Evolutionary conservation across 1,140 invertebrate species (phyloP).

Genomic region (Microplitis mediator): DNA sequence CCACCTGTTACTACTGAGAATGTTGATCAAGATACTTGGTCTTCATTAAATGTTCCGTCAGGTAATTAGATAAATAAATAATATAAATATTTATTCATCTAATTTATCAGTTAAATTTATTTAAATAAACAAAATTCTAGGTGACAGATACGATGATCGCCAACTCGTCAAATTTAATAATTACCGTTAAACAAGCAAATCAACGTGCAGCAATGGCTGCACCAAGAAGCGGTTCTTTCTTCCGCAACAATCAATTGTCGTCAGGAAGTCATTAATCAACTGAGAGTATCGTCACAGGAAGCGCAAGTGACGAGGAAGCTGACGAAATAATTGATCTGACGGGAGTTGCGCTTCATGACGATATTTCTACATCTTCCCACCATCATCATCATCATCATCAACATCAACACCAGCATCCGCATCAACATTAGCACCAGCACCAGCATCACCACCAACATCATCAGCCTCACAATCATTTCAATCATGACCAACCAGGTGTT

Average conservation of each 20-base stretch:
- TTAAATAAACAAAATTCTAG: slow-evolving; percentile 58
- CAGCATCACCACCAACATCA: slow-evolving; percentile 45
- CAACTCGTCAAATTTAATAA: slow-evolving; percentile 98
- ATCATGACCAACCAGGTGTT: slow-evolving; percentile 59
- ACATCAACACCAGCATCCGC: no score
- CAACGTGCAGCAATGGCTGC: slow-evolving; percentile 75
- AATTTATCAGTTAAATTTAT: slow-evolving; percentile 15
- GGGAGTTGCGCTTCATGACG: slow-evolving; percentile 60
- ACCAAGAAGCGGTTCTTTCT: slow-evolving; percentile 75
- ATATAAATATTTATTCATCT: no score
- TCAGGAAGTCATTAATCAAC: slow-evolving; percentile 73
- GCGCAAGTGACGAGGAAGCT: slow-evolving; percentile 66
- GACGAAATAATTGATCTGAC: slow-evolving; percentile 80
- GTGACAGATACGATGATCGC: slow-evolving; percentile 99
- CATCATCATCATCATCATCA: slow-evolving; percentile 50
- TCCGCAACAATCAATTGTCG: slow-evolving; percentile 78
- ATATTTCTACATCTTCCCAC: slow-evolving; percentile 45
- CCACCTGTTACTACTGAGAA: no score
- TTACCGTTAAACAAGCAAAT: slow-evolving; percentile 96
- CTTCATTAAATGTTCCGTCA: no score
- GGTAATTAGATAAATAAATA: no score
- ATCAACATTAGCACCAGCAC: no score
- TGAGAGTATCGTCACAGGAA: slow-evolving; percentile 67
- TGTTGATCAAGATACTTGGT: no score
- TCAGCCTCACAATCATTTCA: slow-evolving; percentile 46